Conservation (phyloP, 2,888 invertebrate species). For the Brachylomia viminalis region DNA sequence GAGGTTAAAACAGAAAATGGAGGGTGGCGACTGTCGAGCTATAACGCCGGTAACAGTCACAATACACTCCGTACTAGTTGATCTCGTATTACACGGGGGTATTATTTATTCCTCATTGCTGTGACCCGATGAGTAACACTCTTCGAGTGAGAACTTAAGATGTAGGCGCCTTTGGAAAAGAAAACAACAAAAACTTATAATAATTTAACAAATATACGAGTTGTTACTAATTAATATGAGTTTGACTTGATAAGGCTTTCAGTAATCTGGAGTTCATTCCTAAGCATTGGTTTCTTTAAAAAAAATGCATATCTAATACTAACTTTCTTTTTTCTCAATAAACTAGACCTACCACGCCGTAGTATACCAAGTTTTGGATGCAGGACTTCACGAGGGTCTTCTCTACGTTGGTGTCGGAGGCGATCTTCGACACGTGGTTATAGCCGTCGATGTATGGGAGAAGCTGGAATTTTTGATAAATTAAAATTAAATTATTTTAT, state of each 20-base stretch:
- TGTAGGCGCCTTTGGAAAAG: too few species aligned
- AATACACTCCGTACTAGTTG: not conserved
- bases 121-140: not conserved
- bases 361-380: constrained; percentile 97
- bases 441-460: constrained; percentile 97
- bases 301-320: not conserved
- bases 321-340: not conserved
- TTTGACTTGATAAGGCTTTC: not conserved
- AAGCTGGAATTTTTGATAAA: constrained; percentile 88
- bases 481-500: not conserved
- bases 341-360: constrained; percentile 90
- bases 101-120: not conserved
- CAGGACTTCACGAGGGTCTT: constrained; percentile 98
- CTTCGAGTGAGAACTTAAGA: not conserved
- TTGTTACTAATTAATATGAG: not conserved
- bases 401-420: constrained; percentile 97
- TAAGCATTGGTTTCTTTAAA: not conserved
- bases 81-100: not conserved
- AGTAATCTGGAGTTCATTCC: too few species aligned
- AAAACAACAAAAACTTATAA: too few species aligned
- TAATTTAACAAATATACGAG: not conserved
- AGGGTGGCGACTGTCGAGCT: too few species aligned
- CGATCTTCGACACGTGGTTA: constrained; percentile 97
- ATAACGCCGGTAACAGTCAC: not conserved
- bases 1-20: too few species aligned